These are phyloP conservation scores for Trachymyrmex septentrionalis DNA, from an alignment of 1,140 invertebrate genomes.

Conservation along the genomic window DNA sequence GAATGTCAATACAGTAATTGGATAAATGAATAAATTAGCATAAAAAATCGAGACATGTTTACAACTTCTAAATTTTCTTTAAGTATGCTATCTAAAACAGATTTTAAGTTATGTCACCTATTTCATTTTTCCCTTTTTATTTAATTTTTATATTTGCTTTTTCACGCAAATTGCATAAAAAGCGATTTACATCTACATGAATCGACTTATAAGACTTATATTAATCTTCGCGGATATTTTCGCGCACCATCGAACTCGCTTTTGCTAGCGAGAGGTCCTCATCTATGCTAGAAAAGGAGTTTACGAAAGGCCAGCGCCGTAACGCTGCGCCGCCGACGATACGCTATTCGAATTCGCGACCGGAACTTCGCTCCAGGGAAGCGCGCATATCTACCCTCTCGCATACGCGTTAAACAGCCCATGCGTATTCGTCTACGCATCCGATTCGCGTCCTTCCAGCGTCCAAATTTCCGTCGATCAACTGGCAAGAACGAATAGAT, in stretches of 20 bases:
- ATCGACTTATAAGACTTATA: neutral
- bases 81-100: neutral
- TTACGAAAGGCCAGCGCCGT: constrained; percentile 69
- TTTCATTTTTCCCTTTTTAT: neutral
- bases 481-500: constrained; percentile 44
- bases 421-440: constrained; percentile 42
- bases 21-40: neutral
- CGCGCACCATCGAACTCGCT: constrained; percentile 43
- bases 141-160: neutral
- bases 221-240: neutral
- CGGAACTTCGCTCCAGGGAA: constrained; percentile 85
- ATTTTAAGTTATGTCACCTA: neutral
- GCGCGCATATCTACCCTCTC: constrained; percentile 80
- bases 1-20: neutral
- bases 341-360: constrained; percentile 73
- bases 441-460: constrained; percentile 42
- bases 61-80: neutral
- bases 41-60: neutral
- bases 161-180: neutral
- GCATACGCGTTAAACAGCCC: constrained; percentile 73
- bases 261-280: constrained; percentile 34
- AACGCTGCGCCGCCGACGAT: constrained; percentile 72
- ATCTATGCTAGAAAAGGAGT: constrained; percentile 52
- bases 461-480: constrained; percentile 54
- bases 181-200: neutral